A percentile compares a stretch with the other conserved stretches of the same genome.
These are phyloP conservation scores for Coranthus polyacanthus DNA, from an alignment of 2,797 vertebrate genomes.

Conservation along the genomic window DNA sequence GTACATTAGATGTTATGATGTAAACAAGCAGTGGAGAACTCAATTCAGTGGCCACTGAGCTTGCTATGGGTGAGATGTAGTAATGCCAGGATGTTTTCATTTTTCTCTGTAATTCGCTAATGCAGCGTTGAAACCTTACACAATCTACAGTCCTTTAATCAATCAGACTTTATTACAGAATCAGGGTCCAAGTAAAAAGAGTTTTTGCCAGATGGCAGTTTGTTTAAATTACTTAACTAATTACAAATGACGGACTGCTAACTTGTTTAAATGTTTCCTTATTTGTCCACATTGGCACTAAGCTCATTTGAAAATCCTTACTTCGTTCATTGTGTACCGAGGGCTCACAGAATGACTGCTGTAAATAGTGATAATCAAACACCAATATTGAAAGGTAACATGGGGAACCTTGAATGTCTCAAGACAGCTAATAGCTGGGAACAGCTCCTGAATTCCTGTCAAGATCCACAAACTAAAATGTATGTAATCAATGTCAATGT, in stretches of 20 bases:
- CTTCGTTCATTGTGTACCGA: background rate
- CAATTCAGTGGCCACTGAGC: background rate
- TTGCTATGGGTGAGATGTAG: background rate
- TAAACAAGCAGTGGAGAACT: no score
- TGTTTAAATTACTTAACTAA: background rate
- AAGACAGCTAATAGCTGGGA: background rate
- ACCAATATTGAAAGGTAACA: background rate
- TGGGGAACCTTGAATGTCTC: no score
- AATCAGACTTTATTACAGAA: no score
- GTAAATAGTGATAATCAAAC: slow-evolving; percentile 21
- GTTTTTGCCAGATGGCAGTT: no score
- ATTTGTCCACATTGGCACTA: background rate
- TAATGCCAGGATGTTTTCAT: background rate
- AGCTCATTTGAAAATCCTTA: background rate
- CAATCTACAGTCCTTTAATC: no score
- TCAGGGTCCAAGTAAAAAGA: no score
- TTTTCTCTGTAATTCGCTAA: background rate
- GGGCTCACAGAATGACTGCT: background rate
- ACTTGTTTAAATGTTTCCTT: background rate
- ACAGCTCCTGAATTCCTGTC: background rate
- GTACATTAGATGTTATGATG: no score
- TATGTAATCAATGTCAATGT: background rate
- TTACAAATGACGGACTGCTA: background rate
- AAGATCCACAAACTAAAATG: background rate
- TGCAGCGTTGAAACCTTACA: no score